A percentile compares a stretch with the other conserved stretches of the same genome.
phyloP scores from a whole-genome alignment of 53 echinoderm and acorn worm species.

The Paracentrotus lividus region DNA sequence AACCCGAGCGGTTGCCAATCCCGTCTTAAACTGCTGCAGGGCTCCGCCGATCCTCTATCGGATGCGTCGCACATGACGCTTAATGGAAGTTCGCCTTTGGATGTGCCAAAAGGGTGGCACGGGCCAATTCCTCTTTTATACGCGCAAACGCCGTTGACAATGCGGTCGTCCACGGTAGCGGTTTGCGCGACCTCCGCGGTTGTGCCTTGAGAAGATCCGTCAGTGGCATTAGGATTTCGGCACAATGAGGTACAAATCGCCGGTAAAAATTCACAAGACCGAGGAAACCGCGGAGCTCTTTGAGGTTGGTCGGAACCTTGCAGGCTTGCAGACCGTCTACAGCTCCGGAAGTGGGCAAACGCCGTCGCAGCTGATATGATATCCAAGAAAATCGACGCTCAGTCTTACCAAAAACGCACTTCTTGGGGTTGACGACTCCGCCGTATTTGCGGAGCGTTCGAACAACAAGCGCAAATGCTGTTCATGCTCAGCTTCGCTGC shows the following conservation, averaged over 20 bases:
- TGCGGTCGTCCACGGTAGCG: not conserved
- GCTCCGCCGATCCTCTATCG: too few species aligned
- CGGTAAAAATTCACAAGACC: conserved; percentile 34
- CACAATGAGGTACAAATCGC: conserved; percentile 24
- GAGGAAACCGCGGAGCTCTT: conserved; percentile 34
- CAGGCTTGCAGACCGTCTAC: not conserved
- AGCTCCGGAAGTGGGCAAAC: conserved; percentile 2
- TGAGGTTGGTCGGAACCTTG: not conserved
- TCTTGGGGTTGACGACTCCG: conserved; percentile 63
- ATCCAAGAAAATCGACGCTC: conserved; percentile 62
- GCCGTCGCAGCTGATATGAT: not conserved
- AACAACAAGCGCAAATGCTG: conserved; percentile 53
- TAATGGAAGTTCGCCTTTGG: too few species aligned
- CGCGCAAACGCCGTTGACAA: not conserved
- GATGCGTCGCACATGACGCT: too few species aligned
- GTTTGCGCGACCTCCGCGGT: not conserved
- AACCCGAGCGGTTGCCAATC: too few species aligned
- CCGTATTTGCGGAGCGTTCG: conserved; percentile 57
- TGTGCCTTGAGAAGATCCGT: not conserved
- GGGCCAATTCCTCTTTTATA: too few species aligned
- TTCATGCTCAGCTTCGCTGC: conserved; percentile 1
- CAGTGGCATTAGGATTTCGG: not conserved
- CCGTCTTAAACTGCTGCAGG: too few species aligned
- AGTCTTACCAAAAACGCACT: not conserved
- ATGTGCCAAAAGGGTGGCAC: too few species aligned